Percentiles rank a stretch among this genome's conserved stretches.
Evolutionary conservation across 1,140 invertebrate species (phyloP).

Genomic region (Aplysia californica): DNA sequence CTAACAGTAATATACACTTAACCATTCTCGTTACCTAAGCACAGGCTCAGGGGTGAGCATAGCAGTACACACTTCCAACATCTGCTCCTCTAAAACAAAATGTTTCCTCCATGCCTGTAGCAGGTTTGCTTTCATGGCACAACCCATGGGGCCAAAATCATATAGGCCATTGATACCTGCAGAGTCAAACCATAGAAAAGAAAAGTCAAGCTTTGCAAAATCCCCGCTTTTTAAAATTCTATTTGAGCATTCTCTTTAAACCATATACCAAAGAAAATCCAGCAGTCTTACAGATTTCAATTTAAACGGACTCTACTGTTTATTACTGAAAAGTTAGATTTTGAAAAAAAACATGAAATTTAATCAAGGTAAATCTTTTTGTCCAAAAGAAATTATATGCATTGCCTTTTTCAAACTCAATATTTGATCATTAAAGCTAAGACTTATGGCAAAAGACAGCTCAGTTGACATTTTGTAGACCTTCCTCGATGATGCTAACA

Average conservation of each 20-base stretch:
- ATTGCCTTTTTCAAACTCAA: too few relatives aligned
- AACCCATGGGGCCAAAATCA: slow-evolving; percentile 99
- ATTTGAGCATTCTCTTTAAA: background rate
- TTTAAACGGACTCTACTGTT: too few relatives aligned
- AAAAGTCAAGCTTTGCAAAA: background rate
- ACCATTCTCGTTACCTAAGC: slow-evolving; percentile 88
- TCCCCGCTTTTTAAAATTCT: background rate
- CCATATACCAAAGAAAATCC: background rate
- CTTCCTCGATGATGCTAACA: background rate
- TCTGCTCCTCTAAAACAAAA: slow-evolving; percentile 97
- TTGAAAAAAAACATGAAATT: background rate
- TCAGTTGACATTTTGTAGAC: background rate
- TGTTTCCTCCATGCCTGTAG: slow-evolving; percentile 94
- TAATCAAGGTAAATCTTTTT: background rate
- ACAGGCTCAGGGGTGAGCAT: slow-evolving; percentile 97
- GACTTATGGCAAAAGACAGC: too few relatives aligned
- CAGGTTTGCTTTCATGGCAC: slow-evolving; percentile 96
- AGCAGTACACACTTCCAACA: slow-evolving; percentile 98
- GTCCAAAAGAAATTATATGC: too few relatives aligned
- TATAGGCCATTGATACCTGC: slow-evolving; percentile 82
- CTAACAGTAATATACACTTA: too few relatives aligned
- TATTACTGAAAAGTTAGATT: background rate
- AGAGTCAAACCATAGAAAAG: slow-evolving; percentile 21
- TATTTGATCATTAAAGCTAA: too few relatives aligned
- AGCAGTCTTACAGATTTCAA: too few relatives aligned